phyloP scores from a whole-genome alignment of 2,797 vertebrate genomes.

The Propithecus perrieri region DNA sequence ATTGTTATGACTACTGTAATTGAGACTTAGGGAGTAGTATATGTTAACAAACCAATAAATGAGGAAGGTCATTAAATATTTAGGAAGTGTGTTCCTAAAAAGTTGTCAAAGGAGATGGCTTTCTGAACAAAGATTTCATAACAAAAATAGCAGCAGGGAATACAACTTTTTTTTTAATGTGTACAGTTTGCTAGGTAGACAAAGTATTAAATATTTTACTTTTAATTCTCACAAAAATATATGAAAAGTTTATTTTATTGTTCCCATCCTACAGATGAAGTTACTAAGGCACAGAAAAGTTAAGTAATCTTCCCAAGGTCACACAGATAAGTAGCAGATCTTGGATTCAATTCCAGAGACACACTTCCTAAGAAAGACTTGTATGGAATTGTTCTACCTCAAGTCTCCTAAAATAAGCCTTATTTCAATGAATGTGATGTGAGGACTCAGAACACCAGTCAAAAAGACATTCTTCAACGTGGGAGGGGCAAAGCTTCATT shows the following conservation, averaged over 20 bases:
- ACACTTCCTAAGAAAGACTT: neutral
- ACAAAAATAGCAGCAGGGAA: neutral
- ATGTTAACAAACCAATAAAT: neutral
- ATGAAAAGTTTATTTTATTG: neutral
- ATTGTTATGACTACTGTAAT: neutral
- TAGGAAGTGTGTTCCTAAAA: neutral
- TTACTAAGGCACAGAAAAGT: neutral
- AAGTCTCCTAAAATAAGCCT: neutral
- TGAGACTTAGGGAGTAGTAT: neutral
- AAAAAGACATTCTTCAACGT: no score
- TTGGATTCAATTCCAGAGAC: neutral
- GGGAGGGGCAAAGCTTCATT: neutral
- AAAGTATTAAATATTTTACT: neutral
- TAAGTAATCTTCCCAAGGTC: neutral
- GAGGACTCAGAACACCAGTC: neutral
- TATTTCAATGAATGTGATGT: rapidly evolving
- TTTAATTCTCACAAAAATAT: neutral
- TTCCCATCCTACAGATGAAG: neutral
- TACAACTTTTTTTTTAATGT: neutral
- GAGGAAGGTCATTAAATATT: neutral
- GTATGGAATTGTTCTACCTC: neutral
- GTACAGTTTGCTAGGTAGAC: no score
- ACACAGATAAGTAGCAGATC: neutral
- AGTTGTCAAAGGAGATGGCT: neutral
- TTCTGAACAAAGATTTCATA: neutral